These are phyloP conservation scores for Hippocampus barbouri DNA, from an alignment of 2,113 vertebrate species.

Conservation along the genomic window DNA sequence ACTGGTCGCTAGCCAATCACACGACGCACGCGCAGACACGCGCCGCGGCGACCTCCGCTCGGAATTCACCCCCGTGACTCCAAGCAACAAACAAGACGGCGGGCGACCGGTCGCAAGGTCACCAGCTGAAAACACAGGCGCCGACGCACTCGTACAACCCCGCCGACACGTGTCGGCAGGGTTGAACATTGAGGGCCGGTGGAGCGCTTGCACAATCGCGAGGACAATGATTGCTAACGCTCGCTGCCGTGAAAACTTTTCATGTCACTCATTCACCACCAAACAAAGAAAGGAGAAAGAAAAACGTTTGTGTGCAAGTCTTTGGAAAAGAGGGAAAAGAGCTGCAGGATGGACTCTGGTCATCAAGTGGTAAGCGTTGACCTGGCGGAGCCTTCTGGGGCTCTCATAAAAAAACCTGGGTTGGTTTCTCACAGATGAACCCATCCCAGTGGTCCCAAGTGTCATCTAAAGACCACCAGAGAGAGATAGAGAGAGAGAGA, in stretches of 20 bases:
- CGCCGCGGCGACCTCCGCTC: conserved; percentile 22
- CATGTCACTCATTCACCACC: background rate
- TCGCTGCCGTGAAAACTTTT: background rate
- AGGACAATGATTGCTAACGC: background rate
- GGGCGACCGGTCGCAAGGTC: background rate
- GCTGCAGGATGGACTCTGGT: no score
- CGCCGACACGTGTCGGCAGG: background rate
- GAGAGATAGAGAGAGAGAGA: no score
- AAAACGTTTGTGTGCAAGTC: background rate
- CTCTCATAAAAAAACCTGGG: no score
- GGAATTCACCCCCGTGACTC: conserved; percentile 36
- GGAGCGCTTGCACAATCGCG: background rate
- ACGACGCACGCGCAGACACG: no score
- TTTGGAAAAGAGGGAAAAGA: background rate
- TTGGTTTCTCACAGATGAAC: no score
- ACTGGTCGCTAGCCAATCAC: no score
- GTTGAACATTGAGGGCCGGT: background rate
- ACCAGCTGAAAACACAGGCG: background rate
- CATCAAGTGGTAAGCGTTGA: no score
- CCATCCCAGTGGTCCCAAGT: no score
- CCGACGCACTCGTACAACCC: background rate
- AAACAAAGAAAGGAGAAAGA: background rate
- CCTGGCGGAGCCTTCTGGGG: no score
- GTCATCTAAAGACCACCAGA: no score
- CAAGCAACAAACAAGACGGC: conserved; percentile 42